phyloP scores from a whole-genome alignment of 1,140 invertebrate genomes.

The Tigriopus japonicus region DNA sequence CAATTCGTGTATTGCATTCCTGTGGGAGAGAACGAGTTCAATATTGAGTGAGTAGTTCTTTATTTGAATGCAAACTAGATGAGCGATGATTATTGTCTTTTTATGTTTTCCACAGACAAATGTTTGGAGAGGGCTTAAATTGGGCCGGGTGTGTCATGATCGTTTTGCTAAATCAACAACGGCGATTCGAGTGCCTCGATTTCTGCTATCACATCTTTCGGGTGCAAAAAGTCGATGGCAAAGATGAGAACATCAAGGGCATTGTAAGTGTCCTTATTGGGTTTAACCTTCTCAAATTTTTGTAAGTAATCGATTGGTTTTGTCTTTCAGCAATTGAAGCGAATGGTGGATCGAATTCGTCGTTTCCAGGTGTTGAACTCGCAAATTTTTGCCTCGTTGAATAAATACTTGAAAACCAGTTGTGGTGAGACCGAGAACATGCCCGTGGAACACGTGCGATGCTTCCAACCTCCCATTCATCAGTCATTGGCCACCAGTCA shows the following conservation, averaged over 20 bases:
- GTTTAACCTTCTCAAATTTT: slow-evolving; percentile 4
- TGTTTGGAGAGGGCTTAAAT: slow-evolving; percentile 95
- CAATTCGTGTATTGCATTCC: slow-evolving; percentile 98
- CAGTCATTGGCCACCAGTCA: slow-evolving; percentile 36
- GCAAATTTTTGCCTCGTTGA: slow-evolving; percentile 91
- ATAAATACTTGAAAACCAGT: slow-evolving; percentile 72
- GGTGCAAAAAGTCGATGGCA: slow-evolving; percentile 89
- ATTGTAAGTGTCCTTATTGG: slow-evolving; percentile 49
- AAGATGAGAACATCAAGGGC: slow-evolving; percentile 85
- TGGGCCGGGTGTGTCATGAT: slow-evolving; percentile 99
- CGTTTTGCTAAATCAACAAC: slow-evolving; percentile 82
- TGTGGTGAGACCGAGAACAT: slow-evolving; percentile 54
- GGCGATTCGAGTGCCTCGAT: slow-evolving; percentile 91
- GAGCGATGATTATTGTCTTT: background rate
- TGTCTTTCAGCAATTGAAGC: slow-evolving; percentile 59
- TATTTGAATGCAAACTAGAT: background rate
- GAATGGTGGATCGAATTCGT: slow-evolving; percentile 91
- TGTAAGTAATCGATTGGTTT: background rate
- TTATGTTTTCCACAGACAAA: slow-evolving; percentile 42
- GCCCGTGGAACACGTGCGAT: slow-evolving; percentile 86
- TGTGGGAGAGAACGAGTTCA: slow-evolving; percentile 89
- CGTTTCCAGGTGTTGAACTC: slow-evolving; percentile 96
- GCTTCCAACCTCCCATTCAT: slow-evolving; percentile 84
- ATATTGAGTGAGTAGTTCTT: slow-evolving; percentile 46
- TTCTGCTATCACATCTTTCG: slow-evolving; percentile 96